Base-by-base conservation (phyloP, 2,113 vertebrate genomes). In the Vimba vimba region DNA sequence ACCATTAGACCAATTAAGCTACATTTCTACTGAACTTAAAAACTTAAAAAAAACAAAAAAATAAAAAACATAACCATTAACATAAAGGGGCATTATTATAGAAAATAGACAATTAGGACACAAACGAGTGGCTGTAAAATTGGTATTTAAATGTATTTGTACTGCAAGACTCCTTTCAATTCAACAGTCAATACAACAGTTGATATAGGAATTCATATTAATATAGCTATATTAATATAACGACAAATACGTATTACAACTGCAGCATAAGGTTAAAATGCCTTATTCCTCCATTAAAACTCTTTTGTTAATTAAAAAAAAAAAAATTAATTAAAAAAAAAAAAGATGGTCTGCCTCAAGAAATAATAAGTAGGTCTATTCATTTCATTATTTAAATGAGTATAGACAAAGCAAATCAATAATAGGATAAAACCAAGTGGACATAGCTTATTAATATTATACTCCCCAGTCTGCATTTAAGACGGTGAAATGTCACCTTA, bases 401-500 rank as follows among this genome's bases (percentile, higher is more conserved):
- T 11, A 47, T 66, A 25, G 59, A 64, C 15, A 33, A 47, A 64
- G 25, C 4, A 30, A 66, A 68, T 50, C n/a, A 25, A 43, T 79
- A 79, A 25, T 7, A 45, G 21, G 47, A 80, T 27, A 4, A 80
- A 45, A 47, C 36, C 13, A 77, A 47, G 59, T 77, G 83, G 43
- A 60, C 6, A 50, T 13, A 50, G 57, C 62, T 68, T 81, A 82
- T 62, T 68, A 90, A 68, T 74, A 60, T 76, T 43, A 36, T 36
- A 57, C 47, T 30, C n/a, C n/a, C 13, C 45, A 3, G 47, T 8
- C 59, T 3, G 9, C 43, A n/a, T 13, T 25, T 30, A 17, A 69
- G 36, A 33, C 25, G 4, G 19, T 45, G 57, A 78, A 85, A 83
- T 88, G 78, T 84, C 84, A 86, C 52, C 33, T 68, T 71, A 43